Percentiles rank a stretch among this genome's conserved stretches.
Evolutionary conservation across 1,140 invertebrate genomes (phyloP).

Genomic region (Eueides isabella): DNA sequence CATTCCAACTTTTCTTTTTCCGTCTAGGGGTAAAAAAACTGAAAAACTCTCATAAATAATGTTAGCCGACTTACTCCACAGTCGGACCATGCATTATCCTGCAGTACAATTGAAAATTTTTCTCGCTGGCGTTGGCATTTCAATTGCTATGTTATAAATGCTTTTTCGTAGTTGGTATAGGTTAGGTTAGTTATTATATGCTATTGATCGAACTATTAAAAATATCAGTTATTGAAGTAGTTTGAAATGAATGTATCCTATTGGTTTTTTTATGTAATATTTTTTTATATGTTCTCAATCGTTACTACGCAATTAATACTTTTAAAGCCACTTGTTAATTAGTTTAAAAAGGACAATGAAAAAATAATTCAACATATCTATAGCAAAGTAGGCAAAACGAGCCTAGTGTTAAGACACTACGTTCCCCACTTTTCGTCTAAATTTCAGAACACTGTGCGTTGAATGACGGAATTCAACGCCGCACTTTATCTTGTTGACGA

Average conservation of each 20-base stretch:
- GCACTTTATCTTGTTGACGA: background rate
- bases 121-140: conserved; percentile 16
- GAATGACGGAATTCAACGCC: background rate
- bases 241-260: background rate
- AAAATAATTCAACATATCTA: too few relatives aligned
- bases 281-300: too few relatives aligned
- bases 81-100: conserved; percentile 32
- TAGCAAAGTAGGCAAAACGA: background rate
- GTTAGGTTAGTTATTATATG: background rate
- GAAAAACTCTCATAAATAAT: conserved; percentile 38
- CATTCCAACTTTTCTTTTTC: conserved; percentile 30
- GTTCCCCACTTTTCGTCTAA: background rate
- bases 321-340: too few relatives aligned
- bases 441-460: background rate
- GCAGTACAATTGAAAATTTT: conserved; percentile 17
- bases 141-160: conserved; percentile 8
- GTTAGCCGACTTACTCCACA: conserved; percentile 23
- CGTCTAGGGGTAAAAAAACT: conserved; percentile 21
- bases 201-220: background rate
- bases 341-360: too few relatives aligned
- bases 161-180: background rate
- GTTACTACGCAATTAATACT: too few relatives aligned
- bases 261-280: too few relatives aligned
- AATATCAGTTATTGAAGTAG: background rate
- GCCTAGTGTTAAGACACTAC: background rate